Base-by-base conservation (phyloP, 2,888 invertebrate species). In the Megastigmus dorsalis region DNA sequence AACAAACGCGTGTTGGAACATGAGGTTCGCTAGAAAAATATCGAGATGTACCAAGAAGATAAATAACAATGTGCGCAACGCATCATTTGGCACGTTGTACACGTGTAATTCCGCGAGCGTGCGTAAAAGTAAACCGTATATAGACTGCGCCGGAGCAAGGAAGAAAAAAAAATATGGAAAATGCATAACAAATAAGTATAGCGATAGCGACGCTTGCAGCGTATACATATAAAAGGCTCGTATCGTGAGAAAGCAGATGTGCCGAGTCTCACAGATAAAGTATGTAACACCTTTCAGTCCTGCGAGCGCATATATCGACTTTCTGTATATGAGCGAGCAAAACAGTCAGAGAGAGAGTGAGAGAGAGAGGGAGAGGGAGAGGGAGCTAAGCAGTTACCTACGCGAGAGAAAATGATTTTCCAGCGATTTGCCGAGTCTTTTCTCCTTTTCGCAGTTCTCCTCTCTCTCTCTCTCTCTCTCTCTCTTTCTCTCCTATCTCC, bases 191-290 rank as follows among this genome's bases (percentile, higher is more conserved):
- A 55, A 66, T 67, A 73, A 74, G 48, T 63, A 57, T 68, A 62
- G 63, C 67, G 45, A 60, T 33, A 10, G 15, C 18, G 15, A 23
- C 50, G 6, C 23, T n/a, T n/a, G n/a, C 9, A 45, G 62, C 45
- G 33, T 36, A 54, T 48, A 72, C 45, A 23, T 36, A 54, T 48
- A 72, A 66, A 66, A 66, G 43, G 26, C 43, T 18, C 13, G 63
- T n/a, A 62, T 71, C 71, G 68, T 75, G 67, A 76, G 75, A 76
- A 65, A 72, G 59, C 63, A 76, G 75, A 72, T 72, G 68, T n/a
- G 23, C 38, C 52, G n/a, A 59, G 68, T 63, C 65, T 69, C 59
- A 50, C 57, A 41, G 68, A 68, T 63, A 69, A 69, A 54, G 63
- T 43, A 69, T 69, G 66, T 55, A 70, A 67, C 59, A 69, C 71